Evolutionary conservation across 1,140 invertebrate species (phyloP).

Genomic region (Piezodorus guildinii): DNA sequence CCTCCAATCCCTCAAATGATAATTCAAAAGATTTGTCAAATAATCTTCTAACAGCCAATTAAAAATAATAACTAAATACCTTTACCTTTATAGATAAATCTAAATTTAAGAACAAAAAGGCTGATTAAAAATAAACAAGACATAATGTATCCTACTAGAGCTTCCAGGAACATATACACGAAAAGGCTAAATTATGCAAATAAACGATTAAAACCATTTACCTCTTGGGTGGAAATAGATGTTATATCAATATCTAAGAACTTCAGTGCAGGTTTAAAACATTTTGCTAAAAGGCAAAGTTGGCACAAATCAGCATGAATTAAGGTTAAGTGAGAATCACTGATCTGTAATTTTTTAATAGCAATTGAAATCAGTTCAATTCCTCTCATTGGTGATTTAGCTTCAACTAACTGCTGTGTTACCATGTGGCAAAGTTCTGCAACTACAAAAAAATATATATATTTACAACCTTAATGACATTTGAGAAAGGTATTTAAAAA

Average conservation of each 20-base stretch:
- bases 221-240: conserved; percentile 50
- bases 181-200: too few relatives aligned
- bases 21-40: too few relatives aligned
- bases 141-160: too few relatives aligned
- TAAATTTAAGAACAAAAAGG: too few relatives aligned
- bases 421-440: conserved; percentile 77
- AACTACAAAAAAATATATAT: conserved; percentile 45
- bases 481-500: background rate
- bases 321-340: conserved; percentile 79
- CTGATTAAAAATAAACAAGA: too few relatives aligned
- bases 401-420: conserved; percentile 62
- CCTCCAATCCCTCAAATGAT: too few relatives aligned
- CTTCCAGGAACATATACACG: too few relatives aligned
- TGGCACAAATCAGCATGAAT: conserved; percentile 90
- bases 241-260: conserved; percentile 85
- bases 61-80: too few relatives aligned
- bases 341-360: conserved; percentile 77
- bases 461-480: too few relatives aligned
- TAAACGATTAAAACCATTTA: too few relatives aligned
- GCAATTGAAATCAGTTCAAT: conserved; percentile 73
- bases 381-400: conserved; percentile 66
- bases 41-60: too few relatives aligned
- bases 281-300: conserved; percentile 80
- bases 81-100: too few relatives aligned
- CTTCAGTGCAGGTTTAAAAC: conserved; percentile 80